Evolutionary conservation across 1,140 invertebrate genomes (phyloP), one percentile per base, ranked within the genome.

Genomic region (Globodera ellingtonae): DNA sequence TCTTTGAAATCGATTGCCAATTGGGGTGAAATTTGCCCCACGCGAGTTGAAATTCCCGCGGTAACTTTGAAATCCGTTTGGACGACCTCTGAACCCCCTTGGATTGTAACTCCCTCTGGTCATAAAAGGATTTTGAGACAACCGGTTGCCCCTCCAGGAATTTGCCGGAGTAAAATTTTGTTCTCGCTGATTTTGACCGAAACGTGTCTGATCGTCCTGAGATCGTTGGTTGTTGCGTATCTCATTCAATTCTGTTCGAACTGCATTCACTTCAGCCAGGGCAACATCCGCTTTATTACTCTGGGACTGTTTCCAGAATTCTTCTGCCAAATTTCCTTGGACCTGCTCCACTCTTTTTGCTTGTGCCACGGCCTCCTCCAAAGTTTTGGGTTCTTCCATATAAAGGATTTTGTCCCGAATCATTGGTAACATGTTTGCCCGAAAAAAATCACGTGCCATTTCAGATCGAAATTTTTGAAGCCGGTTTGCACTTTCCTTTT

Each of bases 301-400:
- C 10, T 73, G 50, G 4, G 72, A 24, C 15, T 59, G 9, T 48
- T 35, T 73, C 72, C 72, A 73, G 4, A 9, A 2, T 8, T 73
- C 72, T 4, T 73, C 72, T 2, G 50, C 24, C 10, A 73, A 24
- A 47, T 21, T 9, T 56, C 44, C 59, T 15, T 13, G 50, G 8
- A 73, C 59, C 13, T 73, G 48, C 35, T 73, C 72, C 13, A 73
- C 59, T 35, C 59, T n/a, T 73, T 48, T 73, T 9, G 72, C 72
- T 13, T 48, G 44, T 1, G 9, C 59, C 21, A 73, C 59, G 8
- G 72, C 24, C 4, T 47, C 35, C 10, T 73, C 72, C 21, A 73
- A 21, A 4, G 44, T 24, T 24, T 47, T 13, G 21, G 72, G 50
- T 10, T 50, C n/a, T 3, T 48, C 21, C 50, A 73, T 59, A 18